Percentiles rank a stretch among this genome's conserved stretches.
These are phyloP conservation scores for Melanitta fusca DNA, from an alignment of 2,797 vertebrate species.

Conservation along the genomic window DNA sequence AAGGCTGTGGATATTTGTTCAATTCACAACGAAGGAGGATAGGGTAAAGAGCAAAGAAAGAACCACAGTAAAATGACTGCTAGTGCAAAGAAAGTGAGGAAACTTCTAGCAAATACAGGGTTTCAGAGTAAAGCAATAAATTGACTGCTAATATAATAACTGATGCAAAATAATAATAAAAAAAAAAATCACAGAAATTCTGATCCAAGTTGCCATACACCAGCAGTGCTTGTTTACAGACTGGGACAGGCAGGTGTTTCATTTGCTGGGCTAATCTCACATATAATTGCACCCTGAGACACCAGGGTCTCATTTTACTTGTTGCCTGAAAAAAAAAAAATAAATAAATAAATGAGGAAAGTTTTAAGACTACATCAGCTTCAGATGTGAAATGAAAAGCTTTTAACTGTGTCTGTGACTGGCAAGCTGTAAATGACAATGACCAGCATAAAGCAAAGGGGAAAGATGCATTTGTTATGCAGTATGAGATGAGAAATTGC, in stretches of 20 bases:
- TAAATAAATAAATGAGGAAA: background rate
- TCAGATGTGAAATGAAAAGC: background rate
- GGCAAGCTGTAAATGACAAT: background rate
- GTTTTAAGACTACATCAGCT: background rate
- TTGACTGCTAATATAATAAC: background rate
- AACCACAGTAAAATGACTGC: background rate
- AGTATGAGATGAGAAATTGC: background rate
- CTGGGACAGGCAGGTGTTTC: background rate
- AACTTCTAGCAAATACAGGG: background rate
- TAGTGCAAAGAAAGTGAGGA: background rate
- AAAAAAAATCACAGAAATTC: background rate
- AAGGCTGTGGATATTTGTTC: background rate
- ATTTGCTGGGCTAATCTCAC: background rate
- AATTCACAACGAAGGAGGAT: background rate
- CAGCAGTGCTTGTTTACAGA: background rate
- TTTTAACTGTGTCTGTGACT: background rate
- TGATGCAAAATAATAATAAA: background rate
- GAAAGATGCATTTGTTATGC: rapidly evolving
- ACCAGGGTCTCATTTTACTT: background rate
- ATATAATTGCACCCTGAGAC: background rate
- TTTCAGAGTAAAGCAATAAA: background rate
- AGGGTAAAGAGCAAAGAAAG: background rate
- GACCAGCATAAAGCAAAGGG: background rate
- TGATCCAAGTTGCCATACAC: background rate
- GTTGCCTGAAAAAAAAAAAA: background rate